Evolutionary conservation across 2,888 invertebrate species (phyloP).

Genomic region (Polydrusus cervinus): DNA sequence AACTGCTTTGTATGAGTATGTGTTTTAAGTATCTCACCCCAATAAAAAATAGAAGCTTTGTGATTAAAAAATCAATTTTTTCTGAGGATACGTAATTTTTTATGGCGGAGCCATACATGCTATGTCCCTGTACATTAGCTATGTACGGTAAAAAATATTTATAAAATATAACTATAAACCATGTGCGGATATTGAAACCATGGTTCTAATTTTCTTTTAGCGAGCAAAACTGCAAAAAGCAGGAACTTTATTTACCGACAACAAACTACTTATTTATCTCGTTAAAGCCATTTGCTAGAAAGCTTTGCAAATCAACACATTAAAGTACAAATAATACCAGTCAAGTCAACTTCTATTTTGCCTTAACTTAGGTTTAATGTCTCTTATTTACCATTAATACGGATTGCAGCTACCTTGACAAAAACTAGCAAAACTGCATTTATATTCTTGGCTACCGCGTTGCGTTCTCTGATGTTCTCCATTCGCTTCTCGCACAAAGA

Average conservation of each 20-base stretch:
- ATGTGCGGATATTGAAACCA: too few relatives aligned
- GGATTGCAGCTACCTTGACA: slow-evolving; percentile 46
- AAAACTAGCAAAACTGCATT: slow-evolving; percentile 51
- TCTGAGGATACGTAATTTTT: too few relatives aligned
- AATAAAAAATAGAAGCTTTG: too few relatives aligned
- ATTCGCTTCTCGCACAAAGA: slow-evolving; percentile 20
- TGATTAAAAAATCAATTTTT: too few relatives aligned
- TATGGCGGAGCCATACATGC: too few relatives aligned
- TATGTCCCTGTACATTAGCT: too few relatives aligned
- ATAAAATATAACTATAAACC: too few relatives aligned
- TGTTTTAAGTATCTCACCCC: too few relatives aligned
- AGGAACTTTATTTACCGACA: slow-evolving; percentile 1
- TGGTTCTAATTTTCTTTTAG: not conserved
- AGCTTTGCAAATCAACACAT: slow-evolving; percentile 47
- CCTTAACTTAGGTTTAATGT: slow-evolving; percentile 43
- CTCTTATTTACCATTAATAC: slow-evolving; percentile 46
- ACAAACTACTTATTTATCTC: not conserved
- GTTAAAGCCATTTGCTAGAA: slow-evolving; percentile 2
- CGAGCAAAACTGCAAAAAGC: not conserved
- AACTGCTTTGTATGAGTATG: too few relatives aligned
- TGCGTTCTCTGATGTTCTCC: slow-evolving; percentile 35
- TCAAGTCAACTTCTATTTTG: slow-evolving; percentile 30
- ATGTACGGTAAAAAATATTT: too few relatives aligned
- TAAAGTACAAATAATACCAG: slow-evolving; percentile 47
- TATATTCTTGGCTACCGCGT: slow-evolving; percentile 45